phyloP scores from a whole-genome alignment of 2,888 invertebrate genomes.

The Masnerella sp. region DNA sequence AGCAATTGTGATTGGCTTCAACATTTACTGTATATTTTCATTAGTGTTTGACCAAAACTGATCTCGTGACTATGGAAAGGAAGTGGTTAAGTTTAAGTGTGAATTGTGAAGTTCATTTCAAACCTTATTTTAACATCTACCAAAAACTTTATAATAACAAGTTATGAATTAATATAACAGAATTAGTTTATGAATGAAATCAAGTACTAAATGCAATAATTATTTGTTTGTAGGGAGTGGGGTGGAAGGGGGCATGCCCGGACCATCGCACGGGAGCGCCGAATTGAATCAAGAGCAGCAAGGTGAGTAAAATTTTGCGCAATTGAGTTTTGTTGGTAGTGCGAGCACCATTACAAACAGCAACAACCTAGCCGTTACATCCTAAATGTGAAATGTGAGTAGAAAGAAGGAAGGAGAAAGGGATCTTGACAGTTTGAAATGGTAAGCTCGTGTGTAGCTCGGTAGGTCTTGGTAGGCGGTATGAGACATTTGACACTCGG shows the following conservation, averaged over 20 bases:
- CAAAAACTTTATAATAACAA: no score
- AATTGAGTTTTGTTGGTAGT: constrained; percentile 72
- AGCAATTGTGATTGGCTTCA: no score
- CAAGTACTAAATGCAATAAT: background rate
- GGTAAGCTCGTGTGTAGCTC: constrained; percentile 78
- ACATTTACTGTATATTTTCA: no score
- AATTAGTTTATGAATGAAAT: no score
- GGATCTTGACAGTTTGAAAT: constrained; percentile 73
- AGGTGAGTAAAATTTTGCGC: constrained; percentile 73
- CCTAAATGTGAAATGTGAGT: constrained; percentile 75
- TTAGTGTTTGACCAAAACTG: no score
- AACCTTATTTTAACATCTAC: no score
- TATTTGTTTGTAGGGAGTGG: constrained; percentile 67
- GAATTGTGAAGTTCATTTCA: no score
- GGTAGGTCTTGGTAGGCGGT: constrained; percentile 76
- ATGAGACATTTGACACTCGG: constrained; percentile 77
- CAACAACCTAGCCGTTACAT: constrained; percentile 78
- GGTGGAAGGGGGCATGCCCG: constrained; percentile 75
- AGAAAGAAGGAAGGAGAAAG: constrained; percentile 68
- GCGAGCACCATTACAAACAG: constrained; percentile 78
- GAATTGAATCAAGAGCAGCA: constrained; percentile 77
- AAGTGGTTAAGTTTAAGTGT: no score
- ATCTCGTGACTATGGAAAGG: no score
- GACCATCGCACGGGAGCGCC: constrained; percentile 74
- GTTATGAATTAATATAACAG: background rate